Evolutionary conservation across 2,888 invertebrate genomes (phyloP).

Genomic region (Chromoteleia sp.): DNA sequence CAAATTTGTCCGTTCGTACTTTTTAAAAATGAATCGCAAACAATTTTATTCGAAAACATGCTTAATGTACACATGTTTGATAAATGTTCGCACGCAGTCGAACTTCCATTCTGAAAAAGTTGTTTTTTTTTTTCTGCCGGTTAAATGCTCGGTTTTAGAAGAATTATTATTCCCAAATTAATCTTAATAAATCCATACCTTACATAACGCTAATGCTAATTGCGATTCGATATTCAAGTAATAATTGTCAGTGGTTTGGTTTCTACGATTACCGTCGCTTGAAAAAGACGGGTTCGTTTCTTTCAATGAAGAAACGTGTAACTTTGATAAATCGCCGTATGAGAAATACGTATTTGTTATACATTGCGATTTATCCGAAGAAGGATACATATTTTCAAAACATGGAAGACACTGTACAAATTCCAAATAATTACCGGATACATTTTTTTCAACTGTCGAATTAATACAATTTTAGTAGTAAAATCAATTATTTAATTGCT

Average conservation of each 20-base stretch:
- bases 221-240: slow-evolving; percentile 83
- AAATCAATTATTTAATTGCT: too few relatives aligned
- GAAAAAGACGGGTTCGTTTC: slow-evolving; percentile 70
- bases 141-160: too few relatives aligned
- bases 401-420: slow-evolving; percentile 83
- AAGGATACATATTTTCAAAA: slow-evolving; percentile 82
- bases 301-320: slow-evolving; percentile 79
- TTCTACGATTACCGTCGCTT: slow-evolving; percentile 82
- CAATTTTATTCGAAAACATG: slow-evolving; percentile 84
- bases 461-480: slow-evolving; percentile 1
- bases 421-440: slow-evolving; percentile 81
- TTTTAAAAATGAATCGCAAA: slow-evolving; percentile 76
- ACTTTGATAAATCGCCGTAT: slow-evolving; percentile 78
- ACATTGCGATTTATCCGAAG: slow-evolving; percentile 76
- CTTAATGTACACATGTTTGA: slow-evolving; percentile 89
- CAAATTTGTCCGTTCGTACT: slow-evolving; percentile 78
- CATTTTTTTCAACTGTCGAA: slow-evolving; percentile 81
- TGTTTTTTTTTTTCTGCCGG: too few relatives aligned
- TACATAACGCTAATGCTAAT: slow-evolving; percentile 83
- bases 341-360: slow-evolving; percentile 71
- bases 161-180: too few relatives aligned
- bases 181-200: slow-evolving; percentile 81
- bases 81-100: slow-evolving; percentile 88
- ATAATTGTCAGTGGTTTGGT: slow-evolving; percentile 80
- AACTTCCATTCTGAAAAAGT: slow-evolving; percentile 84